A percentile compares a stretch with the other conserved stretches of the same genome.
phyloP scores from a whole-genome alignment of 2,113 vertebrate genomes.

The Crocuta crocuta region DNA sequence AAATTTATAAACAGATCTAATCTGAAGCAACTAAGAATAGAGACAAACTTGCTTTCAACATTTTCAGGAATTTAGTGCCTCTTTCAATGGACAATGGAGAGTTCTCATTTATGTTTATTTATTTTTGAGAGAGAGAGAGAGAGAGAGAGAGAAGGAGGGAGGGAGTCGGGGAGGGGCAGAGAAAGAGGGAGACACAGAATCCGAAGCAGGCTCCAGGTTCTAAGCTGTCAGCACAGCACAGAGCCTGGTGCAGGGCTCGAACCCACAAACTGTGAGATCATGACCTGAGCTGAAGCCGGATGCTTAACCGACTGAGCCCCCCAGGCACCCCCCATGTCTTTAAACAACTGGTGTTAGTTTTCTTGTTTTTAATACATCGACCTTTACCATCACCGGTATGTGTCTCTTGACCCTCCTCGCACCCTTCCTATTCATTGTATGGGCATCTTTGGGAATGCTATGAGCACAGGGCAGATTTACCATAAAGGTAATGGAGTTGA shows the following conservation, averaged over 20 bases:
- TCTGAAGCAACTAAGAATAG: background rate
- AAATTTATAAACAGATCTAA: background rate
- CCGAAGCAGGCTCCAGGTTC: too few species aligned
- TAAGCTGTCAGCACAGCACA: too few species aligned
- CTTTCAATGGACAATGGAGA: background rate
- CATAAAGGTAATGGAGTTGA: background rate
- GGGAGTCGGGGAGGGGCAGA: too few species aligned
- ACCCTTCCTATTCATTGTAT: background rate
- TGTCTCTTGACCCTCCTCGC: background rate
- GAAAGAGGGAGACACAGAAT: too few species aligned
- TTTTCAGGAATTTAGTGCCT: conserved; percentile 2
- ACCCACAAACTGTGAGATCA: too few species aligned
- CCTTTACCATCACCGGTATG: background rate
- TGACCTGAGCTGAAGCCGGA: too few species aligned
- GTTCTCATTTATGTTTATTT: background rate
- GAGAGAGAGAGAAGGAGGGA: too few species aligned
- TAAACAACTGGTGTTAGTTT: background rate
- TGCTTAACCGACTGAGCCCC: too few species aligned
- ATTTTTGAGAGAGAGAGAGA: too few species aligned
- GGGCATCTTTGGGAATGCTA: background rate
- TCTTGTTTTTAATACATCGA: background rate
- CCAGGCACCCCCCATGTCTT: background rate
- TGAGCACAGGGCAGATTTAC: background rate
- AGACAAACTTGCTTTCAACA: background rate
- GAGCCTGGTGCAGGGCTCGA: too few species aligned